Evolutionary conservation across 2,113 vertebrate species (phyloP).

Genomic region (Sturnus vulgaris): DNA sequence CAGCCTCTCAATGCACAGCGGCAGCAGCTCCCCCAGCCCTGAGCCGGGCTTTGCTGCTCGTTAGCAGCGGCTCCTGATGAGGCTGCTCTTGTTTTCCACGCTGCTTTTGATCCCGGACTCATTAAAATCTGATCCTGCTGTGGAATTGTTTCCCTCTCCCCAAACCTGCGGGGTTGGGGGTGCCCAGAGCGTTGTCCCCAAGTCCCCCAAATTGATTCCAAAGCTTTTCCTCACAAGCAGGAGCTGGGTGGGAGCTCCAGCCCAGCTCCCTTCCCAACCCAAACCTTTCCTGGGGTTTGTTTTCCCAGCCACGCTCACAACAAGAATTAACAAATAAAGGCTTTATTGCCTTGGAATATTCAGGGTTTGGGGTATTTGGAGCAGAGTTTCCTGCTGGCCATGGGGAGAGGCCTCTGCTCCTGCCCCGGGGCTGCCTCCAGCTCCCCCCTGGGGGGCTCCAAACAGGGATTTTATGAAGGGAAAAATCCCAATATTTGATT

Average conservation of each 20-base stretch:
- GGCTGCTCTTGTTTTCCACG: conserved; percentile 62
- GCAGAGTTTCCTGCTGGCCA: not conserved
- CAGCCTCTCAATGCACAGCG: conserved; percentile 52
- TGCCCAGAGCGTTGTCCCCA: not conserved
- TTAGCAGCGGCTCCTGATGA: conserved; percentile 55
- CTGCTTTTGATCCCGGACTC: conserved; percentile 69
- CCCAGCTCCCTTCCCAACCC: not conserved
- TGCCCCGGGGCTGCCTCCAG: not conserved
- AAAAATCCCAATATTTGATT: not conserved
- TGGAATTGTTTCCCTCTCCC: conserved; percentile 27
- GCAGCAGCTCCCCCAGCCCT: conserved; percentile 42
- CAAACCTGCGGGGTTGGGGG: not conserved
- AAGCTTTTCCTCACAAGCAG: not conserved
- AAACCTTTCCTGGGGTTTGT: not conserved
- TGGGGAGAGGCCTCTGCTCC: not conserved
- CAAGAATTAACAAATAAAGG: not conserved
- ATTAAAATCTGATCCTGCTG: conserved; percentile 63
- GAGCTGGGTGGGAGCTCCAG: not conserved
- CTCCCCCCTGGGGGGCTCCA: not conserved
- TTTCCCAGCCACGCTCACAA: not conserved
- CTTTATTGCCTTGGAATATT: not conserved
- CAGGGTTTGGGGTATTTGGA: not conserved
- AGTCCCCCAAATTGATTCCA: not conserved
- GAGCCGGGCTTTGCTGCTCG: conserved; percentile 67
- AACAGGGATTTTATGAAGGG: not conserved